Conservation (phyloP, 2,113 vertebrate genomes). For the Phyllopteryx taeniolatus region DNA sequence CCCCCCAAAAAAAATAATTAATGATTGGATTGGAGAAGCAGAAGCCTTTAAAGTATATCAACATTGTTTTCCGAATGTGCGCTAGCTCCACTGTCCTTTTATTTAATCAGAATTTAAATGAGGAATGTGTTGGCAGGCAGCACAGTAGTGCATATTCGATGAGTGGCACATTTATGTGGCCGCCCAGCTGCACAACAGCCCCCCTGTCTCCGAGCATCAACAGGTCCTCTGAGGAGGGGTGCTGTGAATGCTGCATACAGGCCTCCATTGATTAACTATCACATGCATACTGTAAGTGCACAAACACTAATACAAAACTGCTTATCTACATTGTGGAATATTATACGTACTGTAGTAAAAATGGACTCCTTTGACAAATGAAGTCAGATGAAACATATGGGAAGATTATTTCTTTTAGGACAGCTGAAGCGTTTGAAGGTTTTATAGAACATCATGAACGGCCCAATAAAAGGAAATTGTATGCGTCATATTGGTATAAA, state of each 20-base stretch:
- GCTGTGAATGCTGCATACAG: conserved; percentile 50
- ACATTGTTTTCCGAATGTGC: conserved; percentile 41
- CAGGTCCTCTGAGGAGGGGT: conserved; percentile 56
- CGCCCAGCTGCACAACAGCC: conserved; percentile 62
- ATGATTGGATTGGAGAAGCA: conserved; percentile 21
- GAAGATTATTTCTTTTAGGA: background rate
- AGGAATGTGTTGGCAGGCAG: conserved; percentile 58
- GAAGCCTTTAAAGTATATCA: conserved; percentile 42
- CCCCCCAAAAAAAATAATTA: background rate
- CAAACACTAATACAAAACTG: conserved; percentile 6
- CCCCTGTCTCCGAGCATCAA: conserved; percentile 68
- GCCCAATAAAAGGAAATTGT: background rate
- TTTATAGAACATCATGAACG: background rate
- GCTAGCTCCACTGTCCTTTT: conserved; percentile 37
- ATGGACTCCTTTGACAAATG: background rate
- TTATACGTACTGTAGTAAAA: background rate
- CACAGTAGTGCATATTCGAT: conserved; percentile 56
- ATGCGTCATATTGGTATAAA: background rate
- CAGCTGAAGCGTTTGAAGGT: background rate
- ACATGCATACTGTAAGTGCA: conserved; percentile 25
- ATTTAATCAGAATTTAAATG: conserved; percentile 65
- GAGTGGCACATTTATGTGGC: conserved; percentile 62
- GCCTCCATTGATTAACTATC: conserved; percentile 61
- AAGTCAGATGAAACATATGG: background rate
- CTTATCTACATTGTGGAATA: conserved; percentile 7